Evolutionary conservation across 2,113 vertebrate genomes (phyloP), one percentile per base, ranked within the genome.

Genomic region (Brachypodius melanocephalos): DNA sequence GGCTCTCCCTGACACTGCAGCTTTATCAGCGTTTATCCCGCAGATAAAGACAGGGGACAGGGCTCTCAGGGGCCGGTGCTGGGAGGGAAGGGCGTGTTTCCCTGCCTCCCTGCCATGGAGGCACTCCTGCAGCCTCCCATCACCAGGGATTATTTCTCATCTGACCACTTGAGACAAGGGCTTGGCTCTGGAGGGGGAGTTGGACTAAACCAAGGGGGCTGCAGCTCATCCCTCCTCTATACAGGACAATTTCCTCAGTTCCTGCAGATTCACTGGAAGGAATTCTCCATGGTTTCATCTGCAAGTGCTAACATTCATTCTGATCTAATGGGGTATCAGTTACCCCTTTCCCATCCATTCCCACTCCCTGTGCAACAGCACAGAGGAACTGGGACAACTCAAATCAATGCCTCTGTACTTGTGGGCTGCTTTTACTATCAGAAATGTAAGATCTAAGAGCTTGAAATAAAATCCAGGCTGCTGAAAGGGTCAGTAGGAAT

Each of bases 1-100:
- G 98, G 97, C 93, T 98, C 97, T 97, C 96, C 57, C 89, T 89
- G 80, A 58, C 85, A 79, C 85, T 51, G 85, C 85, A 46, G 68
- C 85, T 91, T 61, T 86, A 86, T 96, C 96, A 83, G 49, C 72
- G 38, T 94, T 81, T 87, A 73, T 87, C 57, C 65, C n/a, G 3
- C 4, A 49, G 90, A 72, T 78, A 74, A 67, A 78, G 85, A 48
- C 57, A 48, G 32, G 43, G 29, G 86, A 32, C 52, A 36, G 51
- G 21, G 66, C 78, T 89, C 80, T 45, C 42, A 38, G 92, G 48
- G 45, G 17, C 0, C 0, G 21, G 11, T 17, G 49, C 20, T 17
- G 42, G 31, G 19, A 78, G 20, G 38, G 48, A 22, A 26, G 49
- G 46, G 26, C 19, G 3, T 4, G 2, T 38, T 54, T 92, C 46